Evolutionary conservation across 1,140 invertebrate species (phyloP).

Genomic region (Drosophila rhopaloa): DNA sequence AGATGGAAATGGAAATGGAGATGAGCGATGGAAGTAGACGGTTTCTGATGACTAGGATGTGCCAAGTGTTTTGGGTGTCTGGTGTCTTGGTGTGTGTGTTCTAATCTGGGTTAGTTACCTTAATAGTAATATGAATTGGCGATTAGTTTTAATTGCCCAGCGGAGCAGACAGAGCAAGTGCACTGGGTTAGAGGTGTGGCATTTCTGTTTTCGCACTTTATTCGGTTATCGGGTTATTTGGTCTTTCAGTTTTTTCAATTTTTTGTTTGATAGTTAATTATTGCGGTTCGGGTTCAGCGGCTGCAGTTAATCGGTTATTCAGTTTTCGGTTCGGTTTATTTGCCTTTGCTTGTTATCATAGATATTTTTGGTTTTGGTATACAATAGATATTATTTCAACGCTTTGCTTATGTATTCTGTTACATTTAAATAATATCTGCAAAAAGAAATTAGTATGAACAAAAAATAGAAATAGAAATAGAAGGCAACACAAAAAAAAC

Average conservation of each 20-base stretch:
- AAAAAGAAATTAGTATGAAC: conserved; percentile 80
- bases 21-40: conserved; percentile 27
- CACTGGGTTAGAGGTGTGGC: conserved; percentile 65
- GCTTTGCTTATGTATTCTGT: conserved; percentile 57
- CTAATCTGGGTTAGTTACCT: conserved; percentile 72
- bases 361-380: conserved; percentile 24
- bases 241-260: conserved; percentile 6
- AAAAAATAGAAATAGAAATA: conserved; percentile 59
- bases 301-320: conserved; percentile 17
- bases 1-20: conserved; percentile 25
- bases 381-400: conserved; percentile 53
- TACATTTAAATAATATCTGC: conserved; percentile 84
- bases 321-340: conserved; percentile 23
- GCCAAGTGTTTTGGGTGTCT: conserved; percentile 23
- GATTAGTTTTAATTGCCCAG: conserved; percentile 67
- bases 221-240: conserved; percentile 16
- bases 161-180: conserved; percentile 50
- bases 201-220: conserved; percentile 28
- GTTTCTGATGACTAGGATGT: conserved; percentile 17
- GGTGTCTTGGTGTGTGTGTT: conserved; percentile 25
- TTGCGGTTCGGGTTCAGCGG: conserved; percentile 23
- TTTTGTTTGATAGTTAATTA: conserved; percentile 9
- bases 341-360: conserved; percentile 33
- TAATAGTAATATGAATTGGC: conserved; percentile 74
- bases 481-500: conserved; percentile 37